These are phyloP conservation scores for Actias luna DNA, from an alignment of 2,888 invertebrate species.

Conservation along the genomic window DNA sequence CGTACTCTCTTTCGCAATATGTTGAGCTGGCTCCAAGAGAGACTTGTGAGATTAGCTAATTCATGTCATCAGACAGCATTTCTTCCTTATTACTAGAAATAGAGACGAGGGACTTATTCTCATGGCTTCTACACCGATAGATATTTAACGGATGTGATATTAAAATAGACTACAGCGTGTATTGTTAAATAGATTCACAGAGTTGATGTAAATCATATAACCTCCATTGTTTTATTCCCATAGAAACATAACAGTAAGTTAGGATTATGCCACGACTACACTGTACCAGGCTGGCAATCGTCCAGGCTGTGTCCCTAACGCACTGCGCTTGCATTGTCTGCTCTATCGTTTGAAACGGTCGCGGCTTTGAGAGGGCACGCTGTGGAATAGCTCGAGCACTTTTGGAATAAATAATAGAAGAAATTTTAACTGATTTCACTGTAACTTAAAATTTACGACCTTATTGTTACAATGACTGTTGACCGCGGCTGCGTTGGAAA, in stretches of 20 bases:
- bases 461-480: too few relatives aligned
- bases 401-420: background rate
- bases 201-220: background rate
- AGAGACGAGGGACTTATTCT: background rate
- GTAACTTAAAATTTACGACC: too few relatives aligned
- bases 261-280: slow-evolving; percentile 5
- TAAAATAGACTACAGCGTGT: background rate
- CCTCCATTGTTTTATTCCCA: slow-evolving; percentile 2
- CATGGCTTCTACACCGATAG: background rate
- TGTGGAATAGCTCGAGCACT: background rate
- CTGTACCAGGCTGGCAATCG: slow-evolving; percentile 2
- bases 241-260: background rate
- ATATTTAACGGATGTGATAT: background rate
- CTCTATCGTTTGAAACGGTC: slow-evolving; percentile 1
- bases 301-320: slow-evolving; percentile 1
- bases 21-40: too few relatives aligned
- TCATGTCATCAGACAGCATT: too few relatives aligned
- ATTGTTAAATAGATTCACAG: background rate
- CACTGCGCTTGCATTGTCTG: slow-evolving; percentile 7
- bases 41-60: too few relatives aligned
- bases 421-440: too few relatives aligned
- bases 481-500: too few relatives aligned
- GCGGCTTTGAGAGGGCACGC: background rate
- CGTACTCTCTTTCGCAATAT: too few relatives aligned
- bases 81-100: too few relatives aligned